Conservation (phyloP, 1,140 invertebrate genomes). For the Bombus sibiricus region DNA sequence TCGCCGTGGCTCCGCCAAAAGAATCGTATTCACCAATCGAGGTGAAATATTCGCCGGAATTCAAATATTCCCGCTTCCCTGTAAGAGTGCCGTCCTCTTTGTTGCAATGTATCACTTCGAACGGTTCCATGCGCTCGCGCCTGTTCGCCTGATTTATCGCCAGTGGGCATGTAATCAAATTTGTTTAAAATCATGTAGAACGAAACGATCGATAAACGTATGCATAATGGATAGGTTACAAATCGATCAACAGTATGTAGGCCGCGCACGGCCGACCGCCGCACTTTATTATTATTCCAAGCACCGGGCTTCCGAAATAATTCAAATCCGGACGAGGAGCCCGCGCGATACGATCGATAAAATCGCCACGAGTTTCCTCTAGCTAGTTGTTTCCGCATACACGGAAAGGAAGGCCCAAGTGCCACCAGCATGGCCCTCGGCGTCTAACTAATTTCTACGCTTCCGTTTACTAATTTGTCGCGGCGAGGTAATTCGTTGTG, state of each 20-base stretch:
- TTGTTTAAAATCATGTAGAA: constrained; percentile 45
- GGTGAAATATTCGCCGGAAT: constrained; percentile 30
- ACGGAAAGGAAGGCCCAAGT: constrained; percentile 18
- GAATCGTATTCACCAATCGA: neutral
- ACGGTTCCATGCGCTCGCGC: neutral
- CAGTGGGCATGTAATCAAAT: constrained; percentile 30
- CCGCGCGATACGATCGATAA: constrained; percentile 48
- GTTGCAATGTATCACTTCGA: constrained; percentile 13
- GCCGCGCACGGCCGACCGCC: neutral
- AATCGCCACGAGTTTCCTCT: neutral
- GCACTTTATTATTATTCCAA: constrained; percentile 46
- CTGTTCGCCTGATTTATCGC: constrained; percentile 26
- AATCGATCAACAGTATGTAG: constrained; percentile 7
- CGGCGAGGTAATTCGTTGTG: constrained; percentile 49
- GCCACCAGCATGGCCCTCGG: neutral
- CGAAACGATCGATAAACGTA: constrained; percentile 35
- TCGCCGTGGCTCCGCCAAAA: neutral
- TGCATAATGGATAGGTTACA: constrained; percentile 41
- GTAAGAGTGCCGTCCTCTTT: constrained; percentile 21
- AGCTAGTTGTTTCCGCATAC: neutral
- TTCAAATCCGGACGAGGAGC: constrained; percentile 22
- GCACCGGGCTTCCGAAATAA: constrained; percentile 29
- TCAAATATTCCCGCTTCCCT: constrained; percentile 12
- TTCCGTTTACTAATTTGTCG: constrained; percentile 63
- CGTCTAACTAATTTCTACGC: constrained; percentile 55